phyloP scores from a whole-genome alignment of 53 echinoderm and acorn worm genomes.

The Astropecten irregularis region DNA sequence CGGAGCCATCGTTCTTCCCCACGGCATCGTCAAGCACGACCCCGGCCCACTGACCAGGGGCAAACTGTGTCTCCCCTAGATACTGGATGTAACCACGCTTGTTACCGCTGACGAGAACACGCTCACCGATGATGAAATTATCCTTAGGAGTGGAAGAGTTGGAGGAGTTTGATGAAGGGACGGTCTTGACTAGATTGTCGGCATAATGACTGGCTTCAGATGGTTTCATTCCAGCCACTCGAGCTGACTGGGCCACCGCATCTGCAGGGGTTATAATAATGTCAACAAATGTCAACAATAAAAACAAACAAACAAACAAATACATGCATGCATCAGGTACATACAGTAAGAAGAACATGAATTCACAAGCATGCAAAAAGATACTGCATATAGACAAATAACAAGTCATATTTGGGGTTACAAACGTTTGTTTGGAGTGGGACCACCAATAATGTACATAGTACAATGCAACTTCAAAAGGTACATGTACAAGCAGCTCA shows the following conservation, averaged over 20 bases:
- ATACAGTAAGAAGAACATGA: no score
- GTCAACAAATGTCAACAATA: not conserved
- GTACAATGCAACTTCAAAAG: no score
- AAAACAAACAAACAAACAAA: not conserved
- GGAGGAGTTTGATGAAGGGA: conserved; percentile 28
- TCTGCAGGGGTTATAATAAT: conserved; percentile 49
- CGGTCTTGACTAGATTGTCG: conserved; percentile 68
- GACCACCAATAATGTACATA: no score
- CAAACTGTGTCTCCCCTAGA: conserved; percentile 92
- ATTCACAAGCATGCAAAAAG: no score
- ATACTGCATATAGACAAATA: no score
- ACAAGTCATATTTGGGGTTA: no score
- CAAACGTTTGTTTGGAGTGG: no score
- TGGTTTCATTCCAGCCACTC: conserved; percentile 89
- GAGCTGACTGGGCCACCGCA: conserved; percentile 93
- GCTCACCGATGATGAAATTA: conserved; percentile 86
- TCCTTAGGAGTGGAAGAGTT: conserved; percentile 65
- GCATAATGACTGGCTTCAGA: conserved; percentile 86
- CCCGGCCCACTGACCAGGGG: conserved; percentile 95
- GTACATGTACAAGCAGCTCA: no score
- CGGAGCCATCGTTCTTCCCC: conserved; percentile 96
- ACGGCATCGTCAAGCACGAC: conserved; percentile 88
- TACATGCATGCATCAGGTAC: no score
- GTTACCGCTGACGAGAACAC: conserved; percentile 91
- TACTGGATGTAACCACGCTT: conserved; percentile 96